Evolutionary conservation across 2,797 vertebrate genomes (phyloP), one percentile per base, ranked within the genome.

Genomic region (Myotis pilosus): DNA sequence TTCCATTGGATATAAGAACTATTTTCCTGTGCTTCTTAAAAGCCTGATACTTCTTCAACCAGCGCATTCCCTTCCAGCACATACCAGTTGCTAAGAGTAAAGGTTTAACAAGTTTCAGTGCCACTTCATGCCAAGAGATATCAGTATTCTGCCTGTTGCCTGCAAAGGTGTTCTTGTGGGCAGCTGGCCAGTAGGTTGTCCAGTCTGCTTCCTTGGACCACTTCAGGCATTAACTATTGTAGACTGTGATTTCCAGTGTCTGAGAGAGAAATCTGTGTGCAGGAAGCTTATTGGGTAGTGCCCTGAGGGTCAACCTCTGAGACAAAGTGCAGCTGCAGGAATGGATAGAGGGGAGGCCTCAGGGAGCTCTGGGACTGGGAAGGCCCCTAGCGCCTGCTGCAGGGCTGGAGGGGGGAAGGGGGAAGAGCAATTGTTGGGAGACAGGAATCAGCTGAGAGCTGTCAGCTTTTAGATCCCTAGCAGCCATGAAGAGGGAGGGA

Each of bases 21-120:
- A 44, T 66, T 92, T 94, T 76, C 28, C 71, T 75, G 38, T 72
- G 11, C 10, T 66, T 87, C n/a, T 93, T 78, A 19, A 90, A 74
- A 92, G 19, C 7, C 25, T 5, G 16, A 47, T 62, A 47, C 6
- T 72, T 92, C 20, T 89, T 87, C 22, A 41, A 76, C 68, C 25
- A 62, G 5, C 12, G 10, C 10, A 51, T 82, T 82, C 41, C 19
- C 12, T 81, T 69, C 25, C 19, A 64, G 25, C 3, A 33, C 44
- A 30, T 66, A 41, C 12, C 15, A 51, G 4, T 36, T 64, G 30
- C 33, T 20, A 85, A 25, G 1, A 68, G n/a, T 69, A 55, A 75
- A 66, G 25, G 10, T 36, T 81, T 86, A 76, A 44, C 8, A 81
- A 83, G 74, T 89, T 78, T 92, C 25, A 28, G 11, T 60, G 28